A percentile compares a stretch with the other conserved stretches of the same genome.
Evolutionary conservation across 2,113 vertebrate species (phyloP).

Genomic region (cat (Felis catus)): F.catus_Fca126_mat1.0 CM031426.1:32902501-32903000

Average conservation of each 20-base stretch:
- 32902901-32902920: not conserved
- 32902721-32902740: not conserved
- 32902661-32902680: not conserved
- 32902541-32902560: not conserved
- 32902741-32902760: not conserved
- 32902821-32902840: not conserved
- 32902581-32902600: not conserved
- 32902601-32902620: not conserved
- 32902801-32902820: not conserved
- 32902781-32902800: not conserved
- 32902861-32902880: not conserved
- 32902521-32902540: not conserved
- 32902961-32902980: not conserved
- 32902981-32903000: not conserved
- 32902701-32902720: not conserved
- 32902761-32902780: not conserved
- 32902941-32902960: not conserved
- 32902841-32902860: not conserved
- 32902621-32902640: not conserved
- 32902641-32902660: not conserved
- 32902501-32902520: not conserved
- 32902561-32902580: not conserved
- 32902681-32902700: not conserved
- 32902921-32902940: not conserved
- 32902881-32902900: not conserved